Base-by-base conservation (phyloP, 1,140 invertebrate genomes). In the Cherax destructor region DNA sequence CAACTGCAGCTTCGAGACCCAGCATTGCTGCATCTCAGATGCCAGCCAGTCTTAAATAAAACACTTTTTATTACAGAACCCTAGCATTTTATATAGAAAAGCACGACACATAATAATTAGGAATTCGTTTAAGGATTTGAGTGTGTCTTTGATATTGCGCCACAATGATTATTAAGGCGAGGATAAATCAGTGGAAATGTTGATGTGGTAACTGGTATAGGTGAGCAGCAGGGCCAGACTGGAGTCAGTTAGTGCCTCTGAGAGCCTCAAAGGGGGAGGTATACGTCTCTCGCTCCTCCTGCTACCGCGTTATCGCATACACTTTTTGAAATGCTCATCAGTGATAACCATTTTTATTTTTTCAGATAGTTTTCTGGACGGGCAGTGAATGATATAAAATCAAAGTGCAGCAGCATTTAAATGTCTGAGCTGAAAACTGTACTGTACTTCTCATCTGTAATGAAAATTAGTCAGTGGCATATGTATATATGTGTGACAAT, bases 1-100 rank as follows among this genome's bases (percentile, higher is more conserved):
- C 79, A 59, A 81, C 79, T 81, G 49, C 79, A 81, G 79, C 50
- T 81, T 81, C 56, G 30, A 65, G 79, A 59, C 21, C 79, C 79
- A n/a, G 79, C 21, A 56, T 9, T 81, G 79, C 50, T 81, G 79
- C 79, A 81, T 41, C 79, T 59, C 21, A 56, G 79, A 24, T 74
- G 18, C 69, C 69, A 74, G 5, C 4, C 18, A 5, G 21, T 30
- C 69, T 11, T 74, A 24, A 24, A 24, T 74, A 74, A 4, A 10
- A 30, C 11, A n/a, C 0, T 5, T 24, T 74, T 74, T 59, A 16
- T 13, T 65, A 0, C 18, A 1, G 9, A 18, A 65, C 4, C 6
- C 0, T 16, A 18, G 61, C 18, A 65, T 65, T 16, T 0, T 65
- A 18, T 65, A 65, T 65, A 16, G 61, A 16, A 65, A 18, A 65